These are phyloP conservation scores for Catostylus mosaicus DNA, from an alignment of 30 jellyfish, hydroid and myxozoan genomes.

Conservation along the genomic window DNA sequence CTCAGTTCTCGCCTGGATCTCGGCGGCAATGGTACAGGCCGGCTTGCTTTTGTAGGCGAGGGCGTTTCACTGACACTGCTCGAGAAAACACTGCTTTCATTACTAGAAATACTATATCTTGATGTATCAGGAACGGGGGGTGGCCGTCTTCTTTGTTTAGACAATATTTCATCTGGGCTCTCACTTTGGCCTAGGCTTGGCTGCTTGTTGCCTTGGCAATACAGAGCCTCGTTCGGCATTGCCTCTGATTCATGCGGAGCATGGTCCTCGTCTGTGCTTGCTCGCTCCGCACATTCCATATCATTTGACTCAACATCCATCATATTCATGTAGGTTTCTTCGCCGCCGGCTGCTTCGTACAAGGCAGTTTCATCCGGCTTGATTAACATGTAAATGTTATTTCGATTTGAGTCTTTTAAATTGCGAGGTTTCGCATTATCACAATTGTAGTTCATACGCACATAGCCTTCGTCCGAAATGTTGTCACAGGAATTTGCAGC, in stretches of 20 bases:
- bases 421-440: slow-evolving; percentile 17
- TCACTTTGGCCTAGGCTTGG: background rate
- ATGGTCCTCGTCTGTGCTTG: background rate
- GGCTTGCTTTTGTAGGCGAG: background rate
- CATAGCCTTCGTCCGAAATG: slow-evolving; percentile 46
- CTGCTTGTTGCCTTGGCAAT: background rate
- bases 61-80: background rate
- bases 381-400: slow-evolving; percentile 21
- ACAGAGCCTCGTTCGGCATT: background rate
- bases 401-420: background rate
- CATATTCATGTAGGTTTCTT: slow-evolving; percentile 56
- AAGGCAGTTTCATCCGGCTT: slow-evolving; percentile 30
- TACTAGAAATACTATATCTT: slow-evolving; percentile 11
- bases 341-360: slow-evolving; percentile 4
- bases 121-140: background rate
- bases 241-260: background rate
- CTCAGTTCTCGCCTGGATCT: slow-evolving; percentile 24
- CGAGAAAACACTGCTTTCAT: slow-evolving; percentile 16
- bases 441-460: slow-evolving; percentile 39
- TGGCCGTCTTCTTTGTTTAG: background rate
- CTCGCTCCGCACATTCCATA: background rate
- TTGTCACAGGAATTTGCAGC: background rate
- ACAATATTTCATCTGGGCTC: background rate
- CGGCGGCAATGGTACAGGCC: slow-evolving; percentile 32
- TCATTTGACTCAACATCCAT: slow-evolving; percentile 6